Percentiles rank a stretch among this genome's conserved stretches.
Conservation (phyloP, 2,888 invertebrate genomes). For the Drosophila affinis region DNA sequence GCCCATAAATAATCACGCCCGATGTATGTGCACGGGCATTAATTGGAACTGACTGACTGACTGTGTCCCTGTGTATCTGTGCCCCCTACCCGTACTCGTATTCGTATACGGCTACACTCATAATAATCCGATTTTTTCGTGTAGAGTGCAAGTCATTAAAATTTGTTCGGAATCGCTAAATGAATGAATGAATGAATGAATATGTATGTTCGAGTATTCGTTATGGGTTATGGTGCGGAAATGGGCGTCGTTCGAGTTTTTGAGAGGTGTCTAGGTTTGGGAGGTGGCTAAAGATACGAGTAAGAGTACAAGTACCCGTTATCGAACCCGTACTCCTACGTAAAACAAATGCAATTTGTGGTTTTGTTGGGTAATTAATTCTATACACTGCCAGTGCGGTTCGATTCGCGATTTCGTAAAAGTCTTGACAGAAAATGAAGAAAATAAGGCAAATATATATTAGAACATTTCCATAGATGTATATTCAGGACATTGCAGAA, state of each 20-base stretch:
- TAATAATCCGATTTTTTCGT: constrained; percentile 58
- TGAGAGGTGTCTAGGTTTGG: constrained; percentile 2
- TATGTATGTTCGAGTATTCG: background rate
- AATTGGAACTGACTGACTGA: constrained; percentile 39
- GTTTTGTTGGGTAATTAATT: no score
- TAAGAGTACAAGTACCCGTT: no score
- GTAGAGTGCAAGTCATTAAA: constrained; percentile 63
- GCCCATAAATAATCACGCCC: constrained; percentile 72
- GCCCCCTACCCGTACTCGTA: background rate
- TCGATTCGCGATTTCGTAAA: no score
- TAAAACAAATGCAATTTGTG: no score
- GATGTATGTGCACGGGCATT: constrained; percentile 64
- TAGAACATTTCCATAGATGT: no score
- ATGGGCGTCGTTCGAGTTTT: constrained; percentile 14
- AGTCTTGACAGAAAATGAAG: no score
- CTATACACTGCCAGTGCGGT: no score
- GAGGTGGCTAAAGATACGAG: background rate
- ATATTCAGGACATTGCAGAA: no score
- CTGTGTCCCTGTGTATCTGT: constrained; percentile 1
- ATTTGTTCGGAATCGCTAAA: constrained; percentile 41
- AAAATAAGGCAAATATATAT: no score
- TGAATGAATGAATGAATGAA: constrained; percentile 7
- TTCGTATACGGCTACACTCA: constrained; percentile 45
- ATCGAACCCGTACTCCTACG: no score
- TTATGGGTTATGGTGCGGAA: constrained; percentile 21